Base-by-base conservation (phyloP, 2,888 invertebrate species). In the Tiliacea citrago region DNA sequence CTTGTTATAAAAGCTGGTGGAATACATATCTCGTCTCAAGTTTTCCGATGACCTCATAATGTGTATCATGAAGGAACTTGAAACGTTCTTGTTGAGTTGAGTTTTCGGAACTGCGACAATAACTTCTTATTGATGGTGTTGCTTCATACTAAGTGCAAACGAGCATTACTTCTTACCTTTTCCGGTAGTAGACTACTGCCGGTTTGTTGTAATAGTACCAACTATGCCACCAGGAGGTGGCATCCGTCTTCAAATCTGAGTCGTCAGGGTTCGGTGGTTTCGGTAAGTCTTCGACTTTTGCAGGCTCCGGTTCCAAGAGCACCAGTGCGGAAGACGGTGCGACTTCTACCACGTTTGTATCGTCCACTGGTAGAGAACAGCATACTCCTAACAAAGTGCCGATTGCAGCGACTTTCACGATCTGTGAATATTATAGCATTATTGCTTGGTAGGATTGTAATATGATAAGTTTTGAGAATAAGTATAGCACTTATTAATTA, bases 241-340 rank as follows among this genome's bases (percentile, higher is more conserved):
- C 73, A 35, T 86, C 84, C 0, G 85, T 45, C n/a, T 82, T 75
- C 70, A 86, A 72, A 60, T 85, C 86, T 1, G 75, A 72, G 18
- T 49, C 45, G 4, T 75, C 79, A 55, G 63, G 21, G 1, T 73
- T 73, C 0, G 55, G 16, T 6, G 79, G 73, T 35, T 73, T n/a
- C 4, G 57, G 13, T 53, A 57, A 35, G 6, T 4, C 68, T 13
- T 77, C 68, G 0, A 51, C 39, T 16, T 70, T 18, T 12, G 16
- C 55, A 18, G 58, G 67, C 13, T 16, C 13, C 3, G 51, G 74
- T n/a, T 66, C 66, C 35, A 73, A 29, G 1, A 68, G 63, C 5
- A 55, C 65, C 12, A n/a, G 21, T 60, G 0, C 62, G 0, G 53
- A 5, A 39, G 65, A 13, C 1, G 57, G 24, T 51, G 16, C 16